phyloP scores from a whole-genome alignment of 1,140 invertebrate species.

The Platyura marginata region DNA sequence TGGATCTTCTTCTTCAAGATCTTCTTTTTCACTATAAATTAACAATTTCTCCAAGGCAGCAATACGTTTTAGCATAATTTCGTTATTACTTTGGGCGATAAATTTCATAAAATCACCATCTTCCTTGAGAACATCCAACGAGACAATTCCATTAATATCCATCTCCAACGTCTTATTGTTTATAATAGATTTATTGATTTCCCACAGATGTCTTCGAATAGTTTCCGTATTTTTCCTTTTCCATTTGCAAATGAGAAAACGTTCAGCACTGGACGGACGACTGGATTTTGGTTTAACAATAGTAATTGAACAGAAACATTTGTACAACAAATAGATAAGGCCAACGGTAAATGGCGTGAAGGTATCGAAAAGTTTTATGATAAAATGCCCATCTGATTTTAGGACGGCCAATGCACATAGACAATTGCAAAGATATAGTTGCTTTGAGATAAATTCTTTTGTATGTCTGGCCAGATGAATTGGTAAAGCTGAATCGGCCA shows the following conservation, averaged over 20 bases:
- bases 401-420: slow-evolving; percentile 74
- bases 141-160: slow-evolving; percentile 50
- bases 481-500: slow-evolving; percentile 96
- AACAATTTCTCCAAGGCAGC: too few species aligned
- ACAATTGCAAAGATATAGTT: slow-evolving; percentile 88
- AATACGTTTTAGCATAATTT: too few species aligned
- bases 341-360: slow-evolving; percentile 91
- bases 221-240: slow-evolving; percentile 36
- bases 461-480: slow-evolving; percentile 87
- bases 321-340: slow-evolving; percentile 84
- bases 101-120: slow-evolving; percentile 63
- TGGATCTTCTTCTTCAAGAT: too few species aligned
- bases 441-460: slow-evolving; percentile 95
- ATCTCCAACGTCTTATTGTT: slow-evolving; percentile 28
- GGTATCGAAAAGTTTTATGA: slow-evolving; percentile 92
- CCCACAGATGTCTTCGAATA: slow-evolving; percentile 49
- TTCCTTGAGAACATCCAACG: slow-evolving; percentile 40
- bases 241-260: slow-evolving; percentile 82
- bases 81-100: slow-evolving; percentile 62
- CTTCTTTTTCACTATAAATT: too few species aligned
- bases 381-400: slow-evolving; percentile 70
- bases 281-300: slow-evolving; percentile 96
- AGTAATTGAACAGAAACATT: slow-evolving; percentile 65
- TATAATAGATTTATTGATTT: slow-evolving; percentile 44
- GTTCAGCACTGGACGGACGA: slow-evolving; percentile 92